phyloP scores from a whole-genome alignment of 2,888 invertebrate species.

The Athalia rosae region DNA sequence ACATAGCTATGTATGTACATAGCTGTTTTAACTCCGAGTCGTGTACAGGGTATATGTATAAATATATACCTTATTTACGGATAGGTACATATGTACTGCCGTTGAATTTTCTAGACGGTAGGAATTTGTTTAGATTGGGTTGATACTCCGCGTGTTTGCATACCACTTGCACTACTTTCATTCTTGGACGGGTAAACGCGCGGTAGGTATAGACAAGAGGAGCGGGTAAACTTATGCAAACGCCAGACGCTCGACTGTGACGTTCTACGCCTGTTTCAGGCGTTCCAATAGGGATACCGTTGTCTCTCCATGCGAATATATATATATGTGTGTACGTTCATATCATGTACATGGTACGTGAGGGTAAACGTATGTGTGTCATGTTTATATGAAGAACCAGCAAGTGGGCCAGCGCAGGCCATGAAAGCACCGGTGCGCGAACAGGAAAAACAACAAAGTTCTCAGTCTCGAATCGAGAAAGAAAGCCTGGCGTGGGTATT shows the following conservation, averaged over 20 bases:
- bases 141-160: constrained; percentile 19
- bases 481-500: constrained; percentile 25
- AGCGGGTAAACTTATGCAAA: constrained; percentile 10
- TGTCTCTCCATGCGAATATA: constrained; percentile 9
- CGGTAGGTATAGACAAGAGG: background rate
- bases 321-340: no score
- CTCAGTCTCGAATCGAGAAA: constrained; percentile 29
- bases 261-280: no score
- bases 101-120: background rate
- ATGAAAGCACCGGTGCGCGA: constrained; percentile 23
- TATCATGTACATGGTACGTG: no score
- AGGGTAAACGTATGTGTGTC: constrained; percentile 3
- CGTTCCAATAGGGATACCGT: background rate
- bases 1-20: background rate
- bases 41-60: background rate
- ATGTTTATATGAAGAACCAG: constrained; percentile 22
- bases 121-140: constrained; percentile 8
- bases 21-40: background rate
- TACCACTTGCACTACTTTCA: constrained; percentile 3
- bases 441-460: constrained; percentile 25
- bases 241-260: background rate
- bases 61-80: background rate
- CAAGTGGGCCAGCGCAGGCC: constrained; percentile 28
- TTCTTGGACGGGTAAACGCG: constrained; percentile 11
- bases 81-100: background rate